phyloP scores from a whole-genome alignment of 2,797 vertebrate genomes.

The Malurus leucopterus region DNA sequence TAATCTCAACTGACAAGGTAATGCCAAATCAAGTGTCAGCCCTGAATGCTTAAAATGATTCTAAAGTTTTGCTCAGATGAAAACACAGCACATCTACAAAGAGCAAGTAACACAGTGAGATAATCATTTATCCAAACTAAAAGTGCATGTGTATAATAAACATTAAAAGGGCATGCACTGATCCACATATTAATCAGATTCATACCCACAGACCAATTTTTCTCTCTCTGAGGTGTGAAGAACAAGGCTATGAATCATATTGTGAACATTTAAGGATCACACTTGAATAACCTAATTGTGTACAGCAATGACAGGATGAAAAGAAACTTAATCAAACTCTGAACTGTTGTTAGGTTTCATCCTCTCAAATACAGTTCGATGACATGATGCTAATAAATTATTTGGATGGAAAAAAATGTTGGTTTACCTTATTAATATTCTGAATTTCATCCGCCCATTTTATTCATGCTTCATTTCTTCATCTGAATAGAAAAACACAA shows the following conservation, averaged over 20 bases:
- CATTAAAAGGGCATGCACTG: constrained; percentile 32
- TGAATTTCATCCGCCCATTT: not conserved
- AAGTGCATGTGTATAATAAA: constrained; percentile 9
- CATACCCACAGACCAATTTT: constrained; percentile 33
- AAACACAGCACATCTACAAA: not conserved
- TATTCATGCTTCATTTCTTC: constrained; percentile 12
- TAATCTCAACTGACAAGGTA: not conserved
- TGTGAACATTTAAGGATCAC: constrained; percentile 6
- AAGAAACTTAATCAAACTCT: constrained; percentile 51
- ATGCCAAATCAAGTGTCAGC: not conserved
- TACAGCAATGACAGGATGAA: constrained; percentile 14
- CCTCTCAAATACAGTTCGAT: constrained; percentile 13
- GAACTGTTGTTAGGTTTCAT: not conserved
- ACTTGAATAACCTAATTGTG: constrained; percentile 52
- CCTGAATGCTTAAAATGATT: not conserved
- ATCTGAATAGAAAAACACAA: not conserved
- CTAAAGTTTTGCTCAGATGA: not conserved
- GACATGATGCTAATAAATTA: not conserved
- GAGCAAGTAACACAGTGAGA: not conserved
- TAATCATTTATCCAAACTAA: not conserved
- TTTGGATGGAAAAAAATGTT: not conserved
- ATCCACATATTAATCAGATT: constrained; percentile 51
- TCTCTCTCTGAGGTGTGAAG: constrained; percentile 17
- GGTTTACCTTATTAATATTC: constrained; percentile 31
- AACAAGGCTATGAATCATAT: constrained; percentile 32